A percentile compares a stretch with the other conserved stretches of the same genome.
These are phyloP conservation scores for Malurus elegans DNA, from an alignment of 2,113 vertebrate species.

Conservation along the genomic window DNA sequence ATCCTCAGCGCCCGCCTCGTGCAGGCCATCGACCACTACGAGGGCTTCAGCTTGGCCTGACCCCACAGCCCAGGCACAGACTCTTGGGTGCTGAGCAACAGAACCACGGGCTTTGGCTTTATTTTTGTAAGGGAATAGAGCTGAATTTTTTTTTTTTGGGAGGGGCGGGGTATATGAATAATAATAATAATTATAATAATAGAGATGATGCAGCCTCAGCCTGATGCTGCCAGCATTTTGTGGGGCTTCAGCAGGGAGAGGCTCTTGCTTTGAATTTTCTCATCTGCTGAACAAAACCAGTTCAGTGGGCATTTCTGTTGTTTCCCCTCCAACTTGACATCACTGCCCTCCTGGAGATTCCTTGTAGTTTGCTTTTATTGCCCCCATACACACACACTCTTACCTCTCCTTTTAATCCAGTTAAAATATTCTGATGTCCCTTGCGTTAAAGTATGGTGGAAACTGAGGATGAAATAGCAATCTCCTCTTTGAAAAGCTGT, in stretches of 20 bases:
- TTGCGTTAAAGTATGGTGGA: background rate
- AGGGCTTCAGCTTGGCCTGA: constrained; percentile 96
- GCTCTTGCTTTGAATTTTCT: background rate
- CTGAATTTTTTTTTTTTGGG: background rate
- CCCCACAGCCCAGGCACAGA: background rate
- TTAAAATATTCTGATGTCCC: background rate
- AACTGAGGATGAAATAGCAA: background rate
- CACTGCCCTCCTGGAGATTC: background rate
- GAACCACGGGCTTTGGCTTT: constrained; percentile 43
- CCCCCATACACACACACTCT: background rate
- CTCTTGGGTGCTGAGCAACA: background rate
- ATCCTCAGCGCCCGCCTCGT: constrained; percentile 81
- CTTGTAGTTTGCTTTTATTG: background rate
- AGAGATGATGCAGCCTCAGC: background rate
- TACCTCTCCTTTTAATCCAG: background rate
- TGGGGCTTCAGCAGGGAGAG: background rate
- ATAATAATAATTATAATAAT: background rate
- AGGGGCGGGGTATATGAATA: background rate
- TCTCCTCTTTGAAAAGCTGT: constrained; percentile 15
- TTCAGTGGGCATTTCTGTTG: background rate
- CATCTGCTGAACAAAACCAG: background rate
- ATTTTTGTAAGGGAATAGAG: constrained; percentile 72
- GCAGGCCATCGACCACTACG: constrained; percentile 93
- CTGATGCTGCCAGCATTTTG: background rate
- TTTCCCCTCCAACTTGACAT: background rate